phyloP scores from a whole-genome alignment of 2,888 invertebrate species.

The Ferrisia virgata region DNA sequence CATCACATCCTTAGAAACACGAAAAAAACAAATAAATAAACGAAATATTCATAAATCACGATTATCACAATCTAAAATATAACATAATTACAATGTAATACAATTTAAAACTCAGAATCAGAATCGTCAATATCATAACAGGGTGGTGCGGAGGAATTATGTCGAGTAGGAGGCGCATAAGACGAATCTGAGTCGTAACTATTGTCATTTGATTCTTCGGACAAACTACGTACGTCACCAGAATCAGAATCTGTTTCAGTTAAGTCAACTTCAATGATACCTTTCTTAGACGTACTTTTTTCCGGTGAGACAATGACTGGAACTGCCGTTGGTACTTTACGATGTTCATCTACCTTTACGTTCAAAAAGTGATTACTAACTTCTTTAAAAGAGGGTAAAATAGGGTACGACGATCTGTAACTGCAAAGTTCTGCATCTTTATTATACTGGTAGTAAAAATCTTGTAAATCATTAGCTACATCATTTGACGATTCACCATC shows the following conservation, averaged over 20 bases:
- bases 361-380: background rate
- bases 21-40: background rate
- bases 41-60: background rate
- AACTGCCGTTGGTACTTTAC: background rate
- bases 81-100: background rate
- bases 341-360: background rate
- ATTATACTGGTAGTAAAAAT: slow-evolving; percentile 9
- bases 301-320: background rate
- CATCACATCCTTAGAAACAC: no score
- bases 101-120: background rate
- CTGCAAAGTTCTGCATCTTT: background rate
- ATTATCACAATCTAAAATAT: background rate
- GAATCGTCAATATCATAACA: slow-evolving; percentile 35
- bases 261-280: slow-evolving; percentile 23
- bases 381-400: background rate
- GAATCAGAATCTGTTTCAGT: slow-evolving; percentile 32
- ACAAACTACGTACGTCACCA: background rate
- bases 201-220: background rate
- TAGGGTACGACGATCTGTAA: background rate
- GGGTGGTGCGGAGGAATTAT: background rate
- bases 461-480: background rate
- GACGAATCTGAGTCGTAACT: background rate
- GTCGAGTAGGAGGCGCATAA: background rate
- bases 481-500: background rate
- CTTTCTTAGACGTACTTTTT: background rate